phyloP scores from a whole-genome alignment of 2,113 vertebrate genomes.

The Pimephales promelas region DNA sequence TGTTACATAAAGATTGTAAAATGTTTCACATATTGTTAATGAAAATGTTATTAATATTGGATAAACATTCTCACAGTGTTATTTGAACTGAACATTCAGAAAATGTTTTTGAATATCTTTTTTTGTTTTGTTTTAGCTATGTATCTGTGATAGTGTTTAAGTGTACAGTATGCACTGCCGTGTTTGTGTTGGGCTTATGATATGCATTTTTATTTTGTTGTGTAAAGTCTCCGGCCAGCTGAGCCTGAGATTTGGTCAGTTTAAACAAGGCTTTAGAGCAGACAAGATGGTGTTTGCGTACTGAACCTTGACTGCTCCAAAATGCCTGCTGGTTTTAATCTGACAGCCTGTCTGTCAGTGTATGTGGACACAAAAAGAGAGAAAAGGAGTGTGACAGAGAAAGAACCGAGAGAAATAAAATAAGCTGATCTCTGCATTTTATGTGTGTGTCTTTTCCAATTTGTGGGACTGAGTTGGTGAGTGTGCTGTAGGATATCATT shows the following conservation, averaged over 20 bases:
- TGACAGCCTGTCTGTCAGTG: slow-evolving; percentile 38
- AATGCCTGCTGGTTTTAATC: slow-evolving; percentile 36
- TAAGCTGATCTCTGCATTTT: slow-evolving; percentile 49
- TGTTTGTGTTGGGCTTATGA: neutral
- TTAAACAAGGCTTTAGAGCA: slow-evolving; percentile 36
- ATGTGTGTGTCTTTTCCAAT: slow-evolving; percentile 25
- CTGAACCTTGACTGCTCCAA: slow-evolving; percentile 41
- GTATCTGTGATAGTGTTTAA: neutral
- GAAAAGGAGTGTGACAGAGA: slow-evolving; percentile 17
- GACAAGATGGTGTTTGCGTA: slow-evolving; percentile 35
- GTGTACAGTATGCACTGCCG: neutral
- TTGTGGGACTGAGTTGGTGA: slow-evolving; percentile 26
- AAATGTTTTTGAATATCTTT: neutral
- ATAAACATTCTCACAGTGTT: neutral
- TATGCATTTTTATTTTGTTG: slow-evolving; percentile 22
- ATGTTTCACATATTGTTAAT: neutral
- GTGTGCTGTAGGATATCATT: slow-evolving; percentile 34
- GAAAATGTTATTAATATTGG: neutral
- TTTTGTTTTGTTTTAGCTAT: neutral
- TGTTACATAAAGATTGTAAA: neutral
- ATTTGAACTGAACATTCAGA: neutral
- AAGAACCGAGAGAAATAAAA: slow-evolving; percentile 1
- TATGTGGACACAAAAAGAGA: slow-evolving; percentile 13
- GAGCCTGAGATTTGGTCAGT: slow-evolving; percentile 22
- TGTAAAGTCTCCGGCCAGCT: slow-evolving; percentile 24